Base-by-base conservation (phyloP, 2,888 invertebrate species). In the Morinoia aosen region DNA sequence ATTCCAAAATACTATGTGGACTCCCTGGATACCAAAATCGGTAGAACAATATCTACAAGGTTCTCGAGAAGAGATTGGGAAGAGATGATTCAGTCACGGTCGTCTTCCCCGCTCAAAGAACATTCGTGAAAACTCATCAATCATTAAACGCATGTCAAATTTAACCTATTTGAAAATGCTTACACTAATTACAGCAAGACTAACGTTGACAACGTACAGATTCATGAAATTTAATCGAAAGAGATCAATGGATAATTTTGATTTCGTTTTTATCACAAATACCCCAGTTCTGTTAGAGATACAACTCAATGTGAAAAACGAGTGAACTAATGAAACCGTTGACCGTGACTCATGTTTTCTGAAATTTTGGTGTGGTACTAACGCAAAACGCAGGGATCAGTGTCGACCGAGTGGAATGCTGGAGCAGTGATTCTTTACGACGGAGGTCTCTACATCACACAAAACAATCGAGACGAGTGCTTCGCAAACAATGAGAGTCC, bases 381-480 rank as follows among this genome's bases (percentile, higher is more conserved):
- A 25, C 12, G 19, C 33, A 33, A 19, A 76, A 33, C 33, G 33
- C 25, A 7, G 76, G 76, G 33, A 76, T 10, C 76, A 25, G 76
- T 33, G 76, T 76, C 76, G 76, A 76, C 25, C 19, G 33, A 76
- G 76, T 76, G 76, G 76, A 76, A 76, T 76, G 25, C 76, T 14
- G 90, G 40, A 90, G 40, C 16, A 88, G 88, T 88, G n/a, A 40
- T 76, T 76, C 25, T 76, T 76, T 76, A 33, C 25, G 33, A 48
- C 40, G 40, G 90, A 93, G 93, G 33, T 57, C 56, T 33, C 48
- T 16, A 57, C 16, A 57, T 57, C 57, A 48, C 93, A 57, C 93
- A 57, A 93, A 93, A 57, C 93, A 57, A 56, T 93, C 57, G 48
- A n/a, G 93, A 93, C 93, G 93, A 93, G 93, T n/a, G 58, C 57